Evolutionary conservation across 92 coral and sea anemone genomes (phyloP).

Genomic region (Ricordea florida): DNA sequence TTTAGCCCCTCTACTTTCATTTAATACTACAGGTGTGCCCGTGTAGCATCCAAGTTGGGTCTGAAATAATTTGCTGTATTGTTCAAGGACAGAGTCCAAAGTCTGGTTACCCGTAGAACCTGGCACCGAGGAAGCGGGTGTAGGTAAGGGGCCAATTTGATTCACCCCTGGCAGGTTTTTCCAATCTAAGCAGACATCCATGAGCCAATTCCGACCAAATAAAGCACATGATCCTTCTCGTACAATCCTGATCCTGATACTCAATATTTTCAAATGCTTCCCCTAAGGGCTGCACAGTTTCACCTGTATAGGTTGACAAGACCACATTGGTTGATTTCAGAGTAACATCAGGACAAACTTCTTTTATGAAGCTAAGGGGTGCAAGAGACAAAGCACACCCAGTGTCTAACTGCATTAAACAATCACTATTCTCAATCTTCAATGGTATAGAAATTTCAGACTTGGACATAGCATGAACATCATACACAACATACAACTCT

Average conservation of each 20-base stretch:
- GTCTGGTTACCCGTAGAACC: not conserved
- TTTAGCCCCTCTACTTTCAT: not conserved
- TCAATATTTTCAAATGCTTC: slow-evolving; percentile 33
- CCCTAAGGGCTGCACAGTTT: slow-evolving; percentile 37
- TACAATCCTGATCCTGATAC: slow-evolving; percentile 4
- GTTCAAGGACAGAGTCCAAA: too few relatives aligned
- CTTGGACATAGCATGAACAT: slow-evolving; percentile 12
- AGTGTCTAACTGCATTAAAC: slow-evolving; percentile 37
- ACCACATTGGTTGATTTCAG: slow-evolving; percentile 35
- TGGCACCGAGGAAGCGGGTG: not conserved
- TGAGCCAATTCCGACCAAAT: slow-evolving; percentile 38
- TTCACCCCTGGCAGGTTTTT: not conserved
- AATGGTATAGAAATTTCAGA: slow-evolving; percentile 43
- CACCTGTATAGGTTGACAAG: slow-evolving; percentile 58
- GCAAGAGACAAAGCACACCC: slow-evolving; percentile 57
- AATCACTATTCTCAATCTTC: slow-evolving; percentile 16
- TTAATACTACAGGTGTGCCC: not conserved
- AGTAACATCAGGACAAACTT: slow-evolving; percentile 38
- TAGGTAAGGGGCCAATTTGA: not conserved
- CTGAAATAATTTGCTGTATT: too few relatives aligned
- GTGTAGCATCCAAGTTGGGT: not conserved
- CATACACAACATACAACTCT: slow-evolving; percentile 7
- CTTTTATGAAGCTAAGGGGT: slow-evolving; percentile 36
- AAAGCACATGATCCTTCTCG: not conserved
- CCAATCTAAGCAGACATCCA: slow-evolving; percentile 24